Base-by-base conservation (phyloP, 1,140 invertebrate species). In the Acyrthosiphon pisum region DNA sequence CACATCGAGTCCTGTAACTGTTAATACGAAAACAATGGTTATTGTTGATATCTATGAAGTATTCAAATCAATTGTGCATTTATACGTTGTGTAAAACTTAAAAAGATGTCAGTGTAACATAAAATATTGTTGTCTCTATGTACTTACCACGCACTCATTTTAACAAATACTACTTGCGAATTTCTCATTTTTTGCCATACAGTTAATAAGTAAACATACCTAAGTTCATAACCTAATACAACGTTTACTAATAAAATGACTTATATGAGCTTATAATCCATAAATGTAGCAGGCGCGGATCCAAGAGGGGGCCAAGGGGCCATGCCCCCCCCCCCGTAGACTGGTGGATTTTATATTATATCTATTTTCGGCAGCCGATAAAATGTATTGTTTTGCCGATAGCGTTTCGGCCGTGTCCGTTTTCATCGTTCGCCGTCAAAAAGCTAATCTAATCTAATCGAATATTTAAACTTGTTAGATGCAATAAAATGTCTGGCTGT, bases 1-100 rank as follows among this genome's bases (percentile, higher is more conserved):
- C 7, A 95, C 87, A 87, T 94, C 94, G 20, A 94, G 93, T 9
- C 94, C 94, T 6, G 94, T 94, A 9, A 95, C 95, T 95, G 94
- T n/a, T n/a, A 94, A 94, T 37, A n/a, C 37, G 68, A 93, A 91
- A 87, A 53, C 94, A 92, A 91, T 89, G 84, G 56, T 90, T 88
- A 56, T 76, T 76, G 30, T 76, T 76, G n/a, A 76, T n/a, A n/a
- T 76, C 14, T n/a, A n/a, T 1, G 4, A 6, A 76, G 11, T 68
- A 18, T 35, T 76, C 14, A n/a, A n/a, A n/a, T 76, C 60, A 20
- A 14, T 68, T 30, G 14, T 30, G n/a, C 30, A 76, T 6, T n/a
- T 76, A 76, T 18, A 18, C 6, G 30, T n/a, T 6, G 6, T 6
- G 6, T 11, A 76, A 2, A 76, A 76, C 60, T 18, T n/a, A 76